phyloP scores from a whole-genome alignment of 2,888 invertebrate species.

The Sesia bembeciformis region DNA sequence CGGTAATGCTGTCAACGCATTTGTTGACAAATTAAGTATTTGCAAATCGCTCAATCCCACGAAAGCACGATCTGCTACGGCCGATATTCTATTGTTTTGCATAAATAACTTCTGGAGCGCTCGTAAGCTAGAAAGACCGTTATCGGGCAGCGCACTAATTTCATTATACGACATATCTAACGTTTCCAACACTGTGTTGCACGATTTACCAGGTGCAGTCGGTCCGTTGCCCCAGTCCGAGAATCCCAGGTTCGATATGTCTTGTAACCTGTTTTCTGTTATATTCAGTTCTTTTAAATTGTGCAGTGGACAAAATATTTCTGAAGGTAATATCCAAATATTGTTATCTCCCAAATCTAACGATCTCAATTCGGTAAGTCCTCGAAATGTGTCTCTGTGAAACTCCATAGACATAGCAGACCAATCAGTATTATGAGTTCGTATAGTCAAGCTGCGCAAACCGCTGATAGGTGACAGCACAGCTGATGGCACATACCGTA shows the following conservation, averaged over 20 bases:
- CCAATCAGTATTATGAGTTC: conserved; percentile 87
- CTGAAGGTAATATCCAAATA: conserved; percentile 82
- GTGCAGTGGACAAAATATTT: conserved; percentile 82
- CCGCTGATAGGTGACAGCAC: conserved; percentile 80
- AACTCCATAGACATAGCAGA: conserved; percentile 85
- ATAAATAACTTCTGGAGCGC: conserved; percentile 80
- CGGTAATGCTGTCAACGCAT: conserved; percentile 83
- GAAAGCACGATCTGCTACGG: conserved; percentile 83
- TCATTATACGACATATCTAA: conserved; percentile 85
- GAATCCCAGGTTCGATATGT: conserved; percentile 83
- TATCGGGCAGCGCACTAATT: conserved; percentile 80
- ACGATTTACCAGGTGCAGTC: conserved; percentile 78
- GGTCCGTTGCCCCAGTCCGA: conserved; percentile 82
- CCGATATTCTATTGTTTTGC: conserved; percentile 84
- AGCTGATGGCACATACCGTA: conserved; percentile 81
- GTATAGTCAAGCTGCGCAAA: conserved; percentile 78
- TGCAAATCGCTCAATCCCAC: conserved; percentile 80
- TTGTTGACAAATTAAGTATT: conserved; percentile 85
- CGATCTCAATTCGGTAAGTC: conserved; percentile 78
- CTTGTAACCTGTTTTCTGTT: conserved; percentile 85
- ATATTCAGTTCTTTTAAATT: conserved; percentile 81
- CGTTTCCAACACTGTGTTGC: conserved; percentile 79
- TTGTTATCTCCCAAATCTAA: conserved; percentile 85
- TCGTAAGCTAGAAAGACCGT: conserved; percentile 80
- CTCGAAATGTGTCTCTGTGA: conserved; percentile 80